Percentiles rank a stretch among this genome's conserved stretches.
Evolutionary conservation across 2,113 vertebrate species (phyloP).

Genomic region (Equus przewalskii): DNA sequence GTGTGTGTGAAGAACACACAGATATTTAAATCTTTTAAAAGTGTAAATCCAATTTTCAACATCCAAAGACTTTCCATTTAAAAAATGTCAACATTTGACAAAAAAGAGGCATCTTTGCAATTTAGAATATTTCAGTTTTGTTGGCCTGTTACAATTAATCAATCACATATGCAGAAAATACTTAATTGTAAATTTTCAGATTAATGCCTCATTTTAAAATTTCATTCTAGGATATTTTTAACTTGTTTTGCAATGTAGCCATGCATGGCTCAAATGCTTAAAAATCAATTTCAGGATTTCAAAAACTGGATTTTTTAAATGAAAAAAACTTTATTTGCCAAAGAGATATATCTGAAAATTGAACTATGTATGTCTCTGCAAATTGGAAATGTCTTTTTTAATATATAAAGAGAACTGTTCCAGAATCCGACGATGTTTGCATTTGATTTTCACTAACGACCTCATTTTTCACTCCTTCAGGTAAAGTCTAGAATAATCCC

Average conservation of each 20-base stretch:
- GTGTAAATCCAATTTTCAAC: neutral
- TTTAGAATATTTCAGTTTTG: neutral
- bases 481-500: conserved; percentile 79
- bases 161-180: neutral
- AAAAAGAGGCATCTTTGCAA: neutral
- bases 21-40: neutral
- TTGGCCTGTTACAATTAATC: neutral
- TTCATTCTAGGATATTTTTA: neutral
- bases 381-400: conserved; percentile 73
- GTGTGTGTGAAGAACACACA: neutral
- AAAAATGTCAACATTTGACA: neutral
- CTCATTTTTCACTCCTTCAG: conserved; percentile 87
- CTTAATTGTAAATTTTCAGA: neutral
- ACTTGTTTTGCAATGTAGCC: neutral
- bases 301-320: neutral
- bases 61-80: neutral
- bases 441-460: conserved; percentile 87
- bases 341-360: neutral
- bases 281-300: conserved; percentile 21
- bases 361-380: conserved; percentile 47
- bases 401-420: conserved; percentile 78
- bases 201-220: neutral
- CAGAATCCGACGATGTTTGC: conserved; percentile 83
- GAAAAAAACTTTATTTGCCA: neutral
- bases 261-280: neutral